phyloP scores from a whole-genome alignment of 2,113 vertebrate genomes.

The Enhydra lutris region DNA sequence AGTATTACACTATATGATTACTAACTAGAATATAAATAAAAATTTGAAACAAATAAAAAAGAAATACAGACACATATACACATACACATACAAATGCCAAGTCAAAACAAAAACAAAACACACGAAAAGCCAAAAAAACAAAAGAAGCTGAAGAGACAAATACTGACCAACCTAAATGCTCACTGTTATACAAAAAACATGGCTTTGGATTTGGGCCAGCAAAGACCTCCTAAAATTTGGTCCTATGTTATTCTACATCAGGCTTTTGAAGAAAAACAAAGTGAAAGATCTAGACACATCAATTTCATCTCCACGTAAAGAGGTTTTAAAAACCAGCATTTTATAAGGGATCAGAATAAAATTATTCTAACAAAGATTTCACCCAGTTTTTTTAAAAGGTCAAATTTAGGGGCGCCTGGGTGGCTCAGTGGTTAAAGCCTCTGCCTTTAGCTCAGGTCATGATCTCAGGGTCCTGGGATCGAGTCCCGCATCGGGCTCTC shows the following conservation, averaged over 20 bases:
- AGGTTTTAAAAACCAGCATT: background rate
- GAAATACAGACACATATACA: background rate
- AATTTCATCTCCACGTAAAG: background rate
- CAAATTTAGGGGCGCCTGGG: no score
- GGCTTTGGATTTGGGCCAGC: background rate
- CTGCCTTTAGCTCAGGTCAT: no score
- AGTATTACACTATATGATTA: background rate
- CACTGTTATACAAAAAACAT: background rate
- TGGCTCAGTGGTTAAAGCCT: no score
- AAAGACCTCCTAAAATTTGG: background rate
- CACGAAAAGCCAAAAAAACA: background rate
- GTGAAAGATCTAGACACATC: background rate
- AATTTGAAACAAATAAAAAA: background rate
- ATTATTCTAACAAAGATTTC: background rate
- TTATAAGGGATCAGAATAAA: background rate
- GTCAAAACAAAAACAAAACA: background rate
- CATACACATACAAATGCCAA: background rate
- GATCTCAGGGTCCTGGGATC: no score
- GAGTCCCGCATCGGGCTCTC: no score
- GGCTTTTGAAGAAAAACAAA: background rate
- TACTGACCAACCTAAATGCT: background rate
- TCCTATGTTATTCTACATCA: background rate
- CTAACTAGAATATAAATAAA: background rate
- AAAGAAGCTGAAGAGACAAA: background rate
- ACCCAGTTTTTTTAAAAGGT: background rate